Evolutionary conservation across 2,888 invertebrate species (phyloP), one percentile per base, ranked within the genome.

Genomic region (Xestia xanthographa): DNA sequence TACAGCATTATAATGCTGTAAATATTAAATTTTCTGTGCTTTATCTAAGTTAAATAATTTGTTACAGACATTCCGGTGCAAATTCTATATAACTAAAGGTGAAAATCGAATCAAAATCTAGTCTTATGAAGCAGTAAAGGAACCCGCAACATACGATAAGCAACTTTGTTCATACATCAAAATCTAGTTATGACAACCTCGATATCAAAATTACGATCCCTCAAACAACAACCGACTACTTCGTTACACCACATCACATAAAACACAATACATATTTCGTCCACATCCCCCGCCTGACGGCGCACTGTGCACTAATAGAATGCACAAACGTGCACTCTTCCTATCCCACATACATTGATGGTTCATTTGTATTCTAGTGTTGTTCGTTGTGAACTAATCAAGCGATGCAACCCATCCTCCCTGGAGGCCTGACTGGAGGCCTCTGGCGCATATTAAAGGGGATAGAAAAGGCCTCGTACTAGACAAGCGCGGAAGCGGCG

Each of bases 401-500:
- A 80, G 79, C 80, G 80, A 72, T 86, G 87, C 86, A 87, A 87
- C 86, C 84, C 73, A 81, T 73, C 67, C 78, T 84, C 84, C 84
- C 85, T n/a, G 79, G 83, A 66, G 85, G 79, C 78, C 85, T 62
- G 63, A 43, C 79, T 80, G 83, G 86, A 71, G 75, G 75, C 82
- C 82, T 72, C 78, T 66, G 71, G 66, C 78, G 87, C 88, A 88
- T 88, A 86, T 79, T 88, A 88, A 88, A 73, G 60, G 80, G 73
- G 66, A 71, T 60, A 69, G 65, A 20, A 60, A 26, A 73, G 45
- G 77, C 69, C 72, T 20, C 63, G 60, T 69, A 5, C 34, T 65
- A 20, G 11, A 65, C 8, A 72, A 11, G 45, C 53, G 86, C 80
- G 76, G 85, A 58, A 86, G 75, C 84, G 86, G 14, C 26, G 20